Conservation (phyloP, 2,797 vertebrate species). For the Arrhamphus sclerolepis region DNA sequence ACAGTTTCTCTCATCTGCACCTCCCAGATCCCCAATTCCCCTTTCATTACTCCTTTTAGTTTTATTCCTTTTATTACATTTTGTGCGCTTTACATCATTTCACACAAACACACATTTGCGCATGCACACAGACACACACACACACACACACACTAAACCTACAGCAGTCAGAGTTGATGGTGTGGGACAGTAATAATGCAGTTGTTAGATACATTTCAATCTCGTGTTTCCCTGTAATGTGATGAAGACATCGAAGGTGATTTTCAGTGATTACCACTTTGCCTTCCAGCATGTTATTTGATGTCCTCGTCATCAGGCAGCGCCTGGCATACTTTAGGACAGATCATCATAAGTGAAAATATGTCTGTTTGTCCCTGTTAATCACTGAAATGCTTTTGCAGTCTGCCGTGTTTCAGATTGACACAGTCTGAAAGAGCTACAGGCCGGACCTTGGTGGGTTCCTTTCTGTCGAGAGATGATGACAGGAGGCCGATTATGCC, state of each 20-base stretch:
- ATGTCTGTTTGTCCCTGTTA: slow-evolving; percentile 39
- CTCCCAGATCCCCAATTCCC: slow-evolving; percentile 33
- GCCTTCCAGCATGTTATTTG: slow-evolving; percentile 52
- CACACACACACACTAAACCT: slow-evolving; percentile 27
- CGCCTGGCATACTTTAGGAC: slow-evolving; percentile 32
- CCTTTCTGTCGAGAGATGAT: slow-evolving; percentile 60
- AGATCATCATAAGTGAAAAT: slow-evolving; percentile 42
- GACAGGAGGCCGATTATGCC: slow-evolving; percentile 71
- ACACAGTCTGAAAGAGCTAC: slow-evolving; percentile 59
- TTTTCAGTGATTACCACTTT: slow-evolving; percentile 43
- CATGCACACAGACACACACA: slow-evolving; percentile 1
- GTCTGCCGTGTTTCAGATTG: slow-evolving; percentile 50
- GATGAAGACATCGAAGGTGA: slow-evolving; percentile 39
- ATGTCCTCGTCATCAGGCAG: slow-evolving; percentile 35
- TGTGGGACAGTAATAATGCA: slow-evolving; percentile 28
- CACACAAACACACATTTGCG: too few relatives aligned
- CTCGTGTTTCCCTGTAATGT: slow-evolving; percentile 38
- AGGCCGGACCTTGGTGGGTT: slow-evolving; percentile 58
- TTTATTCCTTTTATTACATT: slow-evolving; percentile 48
- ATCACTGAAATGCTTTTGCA: slow-evolving; percentile 43
- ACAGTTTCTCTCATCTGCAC: slow-evolving; percentile 46
- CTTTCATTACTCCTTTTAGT: slow-evolving; percentile 52
- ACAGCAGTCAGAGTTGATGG: slow-evolving; percentile 25
- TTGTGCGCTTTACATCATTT: slow-evolving; percentile 30
- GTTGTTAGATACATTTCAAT: slow-evolving; percentile 43